Percentiles rank a stretch among this genome's conserved stretches.
Evolutionary conservation across 2,797 vertebrate species (phyloP).

Genomic region (Pangasius larnaudii): DNA sequence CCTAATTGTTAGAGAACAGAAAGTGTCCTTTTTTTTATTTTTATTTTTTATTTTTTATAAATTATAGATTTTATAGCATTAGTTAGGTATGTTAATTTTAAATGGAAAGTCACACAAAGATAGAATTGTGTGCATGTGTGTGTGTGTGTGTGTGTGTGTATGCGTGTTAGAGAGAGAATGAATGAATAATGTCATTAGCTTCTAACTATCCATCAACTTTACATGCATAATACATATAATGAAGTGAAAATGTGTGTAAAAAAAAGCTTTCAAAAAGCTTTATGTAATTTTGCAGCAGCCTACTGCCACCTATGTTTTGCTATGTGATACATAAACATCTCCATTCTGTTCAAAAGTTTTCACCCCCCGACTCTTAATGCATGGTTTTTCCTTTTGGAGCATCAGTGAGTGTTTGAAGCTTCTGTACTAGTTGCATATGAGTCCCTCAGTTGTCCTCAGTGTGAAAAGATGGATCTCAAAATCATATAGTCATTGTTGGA

Average conservation of each 20-base stretch:
- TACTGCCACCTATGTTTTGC: background rate
- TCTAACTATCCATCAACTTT: background rate
- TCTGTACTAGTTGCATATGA: too few relatives aligned
- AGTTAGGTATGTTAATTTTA: background rate
- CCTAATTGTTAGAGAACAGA: background rate
- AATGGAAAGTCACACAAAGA: background rate
- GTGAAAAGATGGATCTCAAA: too few relatives aligned
- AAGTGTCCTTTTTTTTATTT: background rate
- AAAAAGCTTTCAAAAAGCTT: background rate
- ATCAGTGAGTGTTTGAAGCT: too few relatives aligned
- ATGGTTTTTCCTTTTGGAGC: too few relatives aligned
- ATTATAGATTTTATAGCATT: too few relatives aligned
- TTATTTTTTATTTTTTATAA: too few relatives aligned
- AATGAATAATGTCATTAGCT: background rate
- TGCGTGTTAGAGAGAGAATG: background rate
- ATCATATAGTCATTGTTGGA: too few relatives aligned
- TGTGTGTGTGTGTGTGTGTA: background rate
- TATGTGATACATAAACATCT: background rate
- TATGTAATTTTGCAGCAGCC: background rate
- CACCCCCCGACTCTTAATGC: too few relatives aligned
- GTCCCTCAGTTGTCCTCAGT: too few relatives aligned
- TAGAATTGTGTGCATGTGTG: too few relatives aligned
- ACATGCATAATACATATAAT: background rate
- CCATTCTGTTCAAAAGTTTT: too few relatives aligned
- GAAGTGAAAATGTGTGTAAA: background rate